Conservation (phyloP, 2,113 vertebrate species). For the Saguinus imperator region DNA sequence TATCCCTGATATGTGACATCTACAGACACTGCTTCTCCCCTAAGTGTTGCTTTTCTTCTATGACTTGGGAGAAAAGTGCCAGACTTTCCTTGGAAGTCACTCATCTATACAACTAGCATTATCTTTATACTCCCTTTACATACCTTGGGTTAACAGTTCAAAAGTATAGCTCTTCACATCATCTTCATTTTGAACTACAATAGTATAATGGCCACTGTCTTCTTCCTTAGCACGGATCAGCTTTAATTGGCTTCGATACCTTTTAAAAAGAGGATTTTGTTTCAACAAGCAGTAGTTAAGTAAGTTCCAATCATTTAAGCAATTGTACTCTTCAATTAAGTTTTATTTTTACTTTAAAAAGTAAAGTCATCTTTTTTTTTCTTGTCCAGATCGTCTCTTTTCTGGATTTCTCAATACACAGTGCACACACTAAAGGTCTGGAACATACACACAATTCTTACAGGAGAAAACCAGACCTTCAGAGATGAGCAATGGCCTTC, state of each 20-base stretch:
- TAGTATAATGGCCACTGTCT: conserved; percentile 95
- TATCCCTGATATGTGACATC: background rate
- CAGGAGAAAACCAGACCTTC: background rate
- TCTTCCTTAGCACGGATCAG: conserved; percentile 97
- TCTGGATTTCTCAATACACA: background rate
- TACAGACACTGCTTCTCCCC: background rate
- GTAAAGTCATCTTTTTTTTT: background rate
- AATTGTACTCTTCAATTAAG: background rate
- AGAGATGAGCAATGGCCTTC: background rate
- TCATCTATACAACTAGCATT: accelerated
- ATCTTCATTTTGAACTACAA: conserved; percentile 91
- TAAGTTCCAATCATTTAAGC: background rate
- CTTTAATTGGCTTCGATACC: conserved; percentile 91
- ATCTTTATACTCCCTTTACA: background rate
- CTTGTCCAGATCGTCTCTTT: background rate
- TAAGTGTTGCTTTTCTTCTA: background rate
- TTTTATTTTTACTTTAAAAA: background rate
- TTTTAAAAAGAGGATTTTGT: conserved; percentile 70
- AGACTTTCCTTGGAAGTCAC: background rate
- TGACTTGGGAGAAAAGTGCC: background rate
- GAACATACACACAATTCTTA: background rate
- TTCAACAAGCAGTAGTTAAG: conserved; percentile 24
- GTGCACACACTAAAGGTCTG: background rate
- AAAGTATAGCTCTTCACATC: conserved; percentile 88
- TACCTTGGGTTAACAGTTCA: conserved; percentile 94